Base-by-base conservation (phyloP, 1,140 invertebrate species). In the Drosophila bipectinata region DNA sequence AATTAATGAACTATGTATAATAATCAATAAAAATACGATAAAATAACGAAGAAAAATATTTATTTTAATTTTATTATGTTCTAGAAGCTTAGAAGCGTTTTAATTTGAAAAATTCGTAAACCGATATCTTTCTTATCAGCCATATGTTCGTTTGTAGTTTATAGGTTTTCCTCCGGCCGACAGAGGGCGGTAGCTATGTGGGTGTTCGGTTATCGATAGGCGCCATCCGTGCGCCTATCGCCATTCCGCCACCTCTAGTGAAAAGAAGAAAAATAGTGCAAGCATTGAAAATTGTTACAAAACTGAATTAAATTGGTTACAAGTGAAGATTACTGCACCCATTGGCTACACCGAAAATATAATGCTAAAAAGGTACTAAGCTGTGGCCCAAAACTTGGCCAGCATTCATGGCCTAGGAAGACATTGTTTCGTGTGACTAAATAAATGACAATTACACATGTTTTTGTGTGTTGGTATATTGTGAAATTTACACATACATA, bases 361-460 rank as follows among this genome's bases (percentile, higher is more conserved):
- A 67, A 67, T 67, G 63, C 63, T 18, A 64, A 64, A 52, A n/a
- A 67, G 63, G 63, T 67, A 67, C 4, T n/a, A 10, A 5, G 12
- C 14, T 26, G 14, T 3, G 5, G n/a, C 14, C 0, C 10, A 10
- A 1, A n/a, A 3, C 30, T 44, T 52, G 1, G 1, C 4, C 18
- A 21, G 9, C 26, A n/a, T 14, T 52, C 32, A 6, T 34, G 9
- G 26, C 1, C 8, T 49, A 4, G 2, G 18, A 10, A 32, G 47
- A 64, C 34, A 30, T 58, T 26, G 48, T 28, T 28, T 28, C 26
- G 26, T 51, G 39, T 44, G 39, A 21, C 51, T 26, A 52, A 67
- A 64, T 63, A 52, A 64, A 64, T 41, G 34, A 53, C 63, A 52
- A 52, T 67, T 66, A 67, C 60, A 67, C 47, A 64, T 52, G 59